phyloP scores from a whole-genome alignment of 1,140 invertebrate species.

The Brachionus angularis region DNA sequence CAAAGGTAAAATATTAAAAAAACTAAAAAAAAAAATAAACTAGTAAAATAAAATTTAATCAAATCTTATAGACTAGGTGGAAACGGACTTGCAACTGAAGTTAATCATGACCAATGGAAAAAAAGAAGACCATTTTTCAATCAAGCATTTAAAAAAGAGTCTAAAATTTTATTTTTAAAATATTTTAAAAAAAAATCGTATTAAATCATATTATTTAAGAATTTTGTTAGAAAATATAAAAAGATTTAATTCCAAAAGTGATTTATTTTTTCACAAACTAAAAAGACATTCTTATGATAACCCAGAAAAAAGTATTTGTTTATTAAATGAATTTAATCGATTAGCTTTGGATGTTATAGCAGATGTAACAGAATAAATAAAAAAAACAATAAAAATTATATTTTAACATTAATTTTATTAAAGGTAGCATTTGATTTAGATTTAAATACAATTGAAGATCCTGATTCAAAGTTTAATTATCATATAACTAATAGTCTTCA shows the following conservation, averaged over 20 bases:
- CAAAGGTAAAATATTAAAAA: neutral
- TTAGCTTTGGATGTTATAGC: conserved; percentile 32
- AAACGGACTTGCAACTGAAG: conserved; percentile 24
- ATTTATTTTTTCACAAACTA: conserved; percentile 3
- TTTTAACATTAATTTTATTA: neutral
- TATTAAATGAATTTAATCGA: conserved; percentile 27
- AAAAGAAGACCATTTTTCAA: conserved; percentile 4
- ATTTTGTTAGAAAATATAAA: neutral
- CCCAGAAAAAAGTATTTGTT: neutral
- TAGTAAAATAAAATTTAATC: too few relatives aligned
- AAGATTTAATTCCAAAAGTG: conserved; percentile 19
- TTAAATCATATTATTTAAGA: too few relatives aligned
- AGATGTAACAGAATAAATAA: neutral
- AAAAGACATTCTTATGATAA: neutral
- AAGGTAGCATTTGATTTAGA: conserved; percentile 25
- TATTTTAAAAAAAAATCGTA: neutral
- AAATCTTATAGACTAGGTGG: neutral
- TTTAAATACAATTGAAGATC: neutral
- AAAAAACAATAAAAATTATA: neutral
- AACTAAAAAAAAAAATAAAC: too few relatives aligned
- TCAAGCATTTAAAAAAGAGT: conserved; percentile 33
- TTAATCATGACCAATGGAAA: conserved; percentile 23
- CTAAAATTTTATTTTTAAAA: neutral
- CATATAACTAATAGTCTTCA: neutral
- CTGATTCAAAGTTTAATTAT: neutral